A percentile compares a stretch with the other conserved stretches of the same genome.
Conservation (phyloP, 1,140 invertebrate genomes). For the Caerostris extrusa region DNA sequence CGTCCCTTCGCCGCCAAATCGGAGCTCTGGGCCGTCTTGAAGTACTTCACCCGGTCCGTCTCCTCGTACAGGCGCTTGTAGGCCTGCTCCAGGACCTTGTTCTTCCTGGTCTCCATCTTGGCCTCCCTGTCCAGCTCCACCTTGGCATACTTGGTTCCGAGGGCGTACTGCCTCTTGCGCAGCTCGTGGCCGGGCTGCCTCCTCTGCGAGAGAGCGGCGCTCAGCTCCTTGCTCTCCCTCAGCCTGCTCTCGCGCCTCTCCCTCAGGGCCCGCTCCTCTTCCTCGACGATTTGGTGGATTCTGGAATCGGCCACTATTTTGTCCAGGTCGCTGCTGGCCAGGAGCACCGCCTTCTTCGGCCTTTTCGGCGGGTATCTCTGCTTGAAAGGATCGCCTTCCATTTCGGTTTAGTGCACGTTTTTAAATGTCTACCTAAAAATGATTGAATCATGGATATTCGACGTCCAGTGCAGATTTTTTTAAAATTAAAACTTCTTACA, state of each 20-base stretch:
- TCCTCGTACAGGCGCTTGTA: slow-evolving; percentile 60
- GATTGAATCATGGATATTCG: not conserved
- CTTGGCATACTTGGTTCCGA: not conserved
- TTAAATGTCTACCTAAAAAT: not conserved
- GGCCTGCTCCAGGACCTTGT: slow-evolving; percentile 35
- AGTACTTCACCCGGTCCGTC: slow-evolving; percentile 64
- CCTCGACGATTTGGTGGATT: not conserved
- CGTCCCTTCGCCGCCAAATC: not conserved
- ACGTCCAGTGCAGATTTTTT: not conserved
- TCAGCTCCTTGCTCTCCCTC: not conserved
- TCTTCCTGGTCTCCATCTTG: not conserved
- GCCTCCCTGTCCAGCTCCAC: slow-evolving; percentile 22
- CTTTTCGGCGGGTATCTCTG: not conserved
- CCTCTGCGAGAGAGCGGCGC: not conserved
- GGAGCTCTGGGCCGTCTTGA: slow-evolving; percentile 33
- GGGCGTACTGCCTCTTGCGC: not conserved
- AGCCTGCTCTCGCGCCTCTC: not conserved
- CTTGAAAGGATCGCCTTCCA: slow-evolving; percentile 54
- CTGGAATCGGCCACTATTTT: not conserved
- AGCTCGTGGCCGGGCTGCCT: slow-evolving; percentile 26
- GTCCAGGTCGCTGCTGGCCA: not conserved
- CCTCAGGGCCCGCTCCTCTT: not conserved
- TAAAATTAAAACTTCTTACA: too few species aligned
- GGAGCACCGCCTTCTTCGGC: not conserved
- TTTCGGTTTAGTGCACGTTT: not conserved